Evolutionary conservation across 2,797 vertebrate genomes (phyloP), one percentile per base, ranked within the genome.

Genomic region (Danio tinwini): DNA sequence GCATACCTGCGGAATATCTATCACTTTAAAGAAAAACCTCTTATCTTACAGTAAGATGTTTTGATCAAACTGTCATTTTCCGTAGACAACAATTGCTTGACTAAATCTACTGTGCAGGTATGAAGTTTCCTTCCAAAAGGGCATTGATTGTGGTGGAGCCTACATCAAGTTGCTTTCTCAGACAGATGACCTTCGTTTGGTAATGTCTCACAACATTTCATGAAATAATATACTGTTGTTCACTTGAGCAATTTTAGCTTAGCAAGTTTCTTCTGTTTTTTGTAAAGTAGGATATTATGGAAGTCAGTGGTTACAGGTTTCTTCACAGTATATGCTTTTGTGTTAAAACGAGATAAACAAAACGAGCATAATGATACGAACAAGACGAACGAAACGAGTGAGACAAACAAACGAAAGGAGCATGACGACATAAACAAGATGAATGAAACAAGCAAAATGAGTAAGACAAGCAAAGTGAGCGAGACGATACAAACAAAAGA

Each of bases 81-180:
- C 44, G 37, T 49, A 14, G 59, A 45, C 11, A 47, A 12, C 65
- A 6, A 1, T 37, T 1, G 4, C 55, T 61, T 68, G 47, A 29
- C 21, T 10, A 6, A 50, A 14, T 29, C 13, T 56, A n/a, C 29
- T 74, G 16, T 47, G 63, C 74, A 90, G 89, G 74, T 90, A 90
- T 74, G 89, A 90, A 68, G 88, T 90, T 8, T 52, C 64, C 58
- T 90, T 90, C 80, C 87, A 84, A 61, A 85, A 87, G 5, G 82
- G 82, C 6, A 70, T 87, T 12, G 82, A 88, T 5, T 90, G 89
- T 59, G 87, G 89, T 14, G 89, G 89, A 61, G 89, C 86, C 73
- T 90, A 90, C 78, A 80, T 90, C 39, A 90, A 90, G 73, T 67
- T 90, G 47, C 85, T 90, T 5, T 82, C 88, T 76, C 58, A 84